Evolutionary conservation across 2,113 vertebrate species (phyloP).

Genomic region (Hyla sarda): DNA sequence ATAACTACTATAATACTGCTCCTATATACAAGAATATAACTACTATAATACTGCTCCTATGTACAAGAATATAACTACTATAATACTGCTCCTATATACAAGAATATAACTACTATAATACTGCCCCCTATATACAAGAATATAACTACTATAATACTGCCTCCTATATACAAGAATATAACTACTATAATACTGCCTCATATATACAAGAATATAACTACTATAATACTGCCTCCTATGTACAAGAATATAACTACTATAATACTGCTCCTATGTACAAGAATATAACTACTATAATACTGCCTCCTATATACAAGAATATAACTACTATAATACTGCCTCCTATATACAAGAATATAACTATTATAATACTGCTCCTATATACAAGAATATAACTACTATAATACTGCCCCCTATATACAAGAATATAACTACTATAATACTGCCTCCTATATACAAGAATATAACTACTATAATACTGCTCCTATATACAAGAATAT

Average conservation of each 20-base stretch:
- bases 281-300: slow-evolving; percentile 11
- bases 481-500: not conserved
- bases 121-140: not conserved
- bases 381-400: slow-evolving; percentile 2
- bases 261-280: not conserved
- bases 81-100: not conserved
- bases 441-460: not conserved
- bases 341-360: slow-evolving; percentile 12
- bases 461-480: no score
- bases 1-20: not conserved
- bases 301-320: not conserved
- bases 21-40: no score
- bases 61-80: not conserved
- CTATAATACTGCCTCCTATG: not conserved
- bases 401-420: not conserved
- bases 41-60: not conserved
- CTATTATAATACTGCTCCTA: slow-evolving; percentile 10
- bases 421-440: slow-evolving; percentile 1
- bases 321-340: slow-evolving; percentile 9
- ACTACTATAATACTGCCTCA: not conserved
- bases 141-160: slow-evolving; percentile 6
- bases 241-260: slow-evolving; percentile 13
- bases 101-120: slow-evolving; percentile 11
- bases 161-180: not conserved
- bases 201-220: slow-evolving; percentile 7